Conservation (phyloP, 2,888 invertebrate genomes). For the Dolichomitus sp. region DNA sequence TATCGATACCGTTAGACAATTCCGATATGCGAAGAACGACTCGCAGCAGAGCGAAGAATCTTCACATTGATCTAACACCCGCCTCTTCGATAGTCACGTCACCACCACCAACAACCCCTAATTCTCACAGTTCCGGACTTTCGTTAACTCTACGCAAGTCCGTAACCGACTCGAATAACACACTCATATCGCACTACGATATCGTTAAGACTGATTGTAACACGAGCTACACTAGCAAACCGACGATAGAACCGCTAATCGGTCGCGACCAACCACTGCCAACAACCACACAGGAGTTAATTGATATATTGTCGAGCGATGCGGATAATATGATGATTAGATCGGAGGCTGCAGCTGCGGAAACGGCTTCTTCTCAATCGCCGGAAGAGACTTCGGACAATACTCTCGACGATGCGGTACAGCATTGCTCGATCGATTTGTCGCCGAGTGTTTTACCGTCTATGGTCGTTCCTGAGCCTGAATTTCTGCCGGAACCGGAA, state of each 20-base stretch:
- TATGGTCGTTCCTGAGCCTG: conserved; percentile 86
- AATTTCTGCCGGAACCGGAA: conserved; percentile 74
- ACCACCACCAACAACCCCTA: conserved; percentile 73
- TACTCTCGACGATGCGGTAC: conserved; percentile 73
- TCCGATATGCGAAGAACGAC: conserved; percentile 83
- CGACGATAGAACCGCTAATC: conserved; percentile 78
- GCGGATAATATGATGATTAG: conserved; percentile 75
- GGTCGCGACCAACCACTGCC: conserved; percentile 82
- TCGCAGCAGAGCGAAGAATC: conserved; percentile 82
- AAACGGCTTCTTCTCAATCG: neutral
- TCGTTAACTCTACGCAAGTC: conserved; percentile 83
- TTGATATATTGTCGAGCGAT: conserved; percentile 83
- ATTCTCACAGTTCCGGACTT: conserved; percentile 77
- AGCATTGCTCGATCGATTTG: conserved; percentile 79
- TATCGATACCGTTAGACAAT: conserved; percentile 80
- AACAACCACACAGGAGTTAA: conserved; percentile 83
- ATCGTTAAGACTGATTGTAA: conserved; percentile 84
- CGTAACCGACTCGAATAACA: conserved; percentile 83
- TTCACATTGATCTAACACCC: conserved; percentile 76
- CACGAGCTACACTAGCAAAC: conserved; percentile 78
- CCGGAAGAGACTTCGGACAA: conserved; percentile 63
- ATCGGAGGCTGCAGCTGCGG: conserved; percentile 64
- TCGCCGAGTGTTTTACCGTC: conserved; percentile 82
- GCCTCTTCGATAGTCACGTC: conserved; percentile 53
- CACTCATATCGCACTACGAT: conserved; percentile 83